phyloP scores from a whole-genome alignment of 2,797 vertebrate genomes.

The Sebastiscus tertius region DNA sequence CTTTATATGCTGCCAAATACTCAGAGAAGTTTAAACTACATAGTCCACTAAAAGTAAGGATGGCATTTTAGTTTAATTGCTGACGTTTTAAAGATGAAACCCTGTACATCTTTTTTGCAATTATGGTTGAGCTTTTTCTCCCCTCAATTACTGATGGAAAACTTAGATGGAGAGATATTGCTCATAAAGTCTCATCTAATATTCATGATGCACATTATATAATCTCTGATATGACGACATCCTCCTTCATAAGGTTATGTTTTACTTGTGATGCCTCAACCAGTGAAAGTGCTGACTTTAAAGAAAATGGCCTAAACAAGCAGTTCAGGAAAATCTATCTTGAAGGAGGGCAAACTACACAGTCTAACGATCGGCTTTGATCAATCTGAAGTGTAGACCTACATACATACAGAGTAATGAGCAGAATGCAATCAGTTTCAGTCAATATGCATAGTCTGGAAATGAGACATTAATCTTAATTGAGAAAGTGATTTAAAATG shows the following conservation, averaged over 20 bases:
- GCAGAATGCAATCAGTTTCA: neutral
- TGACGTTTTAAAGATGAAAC: neutral
- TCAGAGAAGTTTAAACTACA: neutral
- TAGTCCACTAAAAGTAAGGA: neutral
- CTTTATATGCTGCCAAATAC: neutral
- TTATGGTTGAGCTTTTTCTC: fast-evolving
- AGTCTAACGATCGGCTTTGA: neutral
- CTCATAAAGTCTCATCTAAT: neutral
- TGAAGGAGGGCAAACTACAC: neutral
- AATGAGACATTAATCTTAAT: neutral
- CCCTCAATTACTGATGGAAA: neutral
- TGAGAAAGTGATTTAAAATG: neutral
- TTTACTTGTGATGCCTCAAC: neutral
- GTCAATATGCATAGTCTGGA: neutral
- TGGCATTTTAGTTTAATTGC: neutral
- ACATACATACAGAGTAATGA: neutral
- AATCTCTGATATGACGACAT: neutral
- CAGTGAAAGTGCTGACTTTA: neutral
- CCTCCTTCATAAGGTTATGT: neutral
- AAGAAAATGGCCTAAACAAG: neutral
- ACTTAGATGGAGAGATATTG: neutral
- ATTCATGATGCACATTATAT: neutral
- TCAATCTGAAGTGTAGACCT: neutral
- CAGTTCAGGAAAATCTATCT: neutral
- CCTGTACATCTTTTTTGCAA: neutral